These are phyloP conservation scores for Pogoniulus pusillus DNA, from an alignment of 2,797 vertebrate species.

Conservation along the genomic window DNA sequence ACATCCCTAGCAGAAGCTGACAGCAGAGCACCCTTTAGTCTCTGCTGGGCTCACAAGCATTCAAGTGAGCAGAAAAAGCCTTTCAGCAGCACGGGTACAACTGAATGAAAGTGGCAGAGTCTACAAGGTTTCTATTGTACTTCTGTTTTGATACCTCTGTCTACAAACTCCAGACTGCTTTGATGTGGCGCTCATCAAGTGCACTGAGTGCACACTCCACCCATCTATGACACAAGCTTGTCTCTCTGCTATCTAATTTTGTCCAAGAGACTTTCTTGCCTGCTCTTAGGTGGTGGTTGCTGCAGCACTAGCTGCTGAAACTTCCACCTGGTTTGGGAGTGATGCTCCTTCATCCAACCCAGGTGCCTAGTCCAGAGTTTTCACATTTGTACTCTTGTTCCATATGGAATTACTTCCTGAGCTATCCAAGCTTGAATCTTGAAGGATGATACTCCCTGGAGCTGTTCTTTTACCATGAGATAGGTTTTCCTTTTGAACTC, in stretches of 20 bases:
- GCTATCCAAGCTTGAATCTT: background rate
- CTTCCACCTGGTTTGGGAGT: rapidly evolving
- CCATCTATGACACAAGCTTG: rapidly evolving
- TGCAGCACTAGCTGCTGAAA: background rate
- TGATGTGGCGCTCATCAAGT: rapidly evolving
- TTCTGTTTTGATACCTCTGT: rapidly evolving
- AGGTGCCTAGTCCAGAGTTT: rapidly evolving
- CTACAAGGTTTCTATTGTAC: rapidly evolving
- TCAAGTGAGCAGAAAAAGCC: background rate
- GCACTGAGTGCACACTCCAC: rapidly evolving
- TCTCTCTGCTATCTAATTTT: rapidly evolving
- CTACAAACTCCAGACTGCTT: background rate
- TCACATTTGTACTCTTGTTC: background rate
- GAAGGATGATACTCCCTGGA: background rate
- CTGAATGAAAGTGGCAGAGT: rapidly evolving
- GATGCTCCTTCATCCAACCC: rapidly evolving
- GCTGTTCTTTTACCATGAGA: background rate
- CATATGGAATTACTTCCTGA: rapidly evolving
- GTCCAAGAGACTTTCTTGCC: background rate
- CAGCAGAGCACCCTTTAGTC: background rate
- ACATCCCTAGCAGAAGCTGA: background rate
- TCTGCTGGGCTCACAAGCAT: background rate
- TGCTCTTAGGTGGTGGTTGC: background rate
- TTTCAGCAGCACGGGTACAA: background rate
- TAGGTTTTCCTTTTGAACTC: background rate